Base-by-base conservation (phyloP, 2,797 vertebrate species). In the Sebastes steindachneri region DNA sequence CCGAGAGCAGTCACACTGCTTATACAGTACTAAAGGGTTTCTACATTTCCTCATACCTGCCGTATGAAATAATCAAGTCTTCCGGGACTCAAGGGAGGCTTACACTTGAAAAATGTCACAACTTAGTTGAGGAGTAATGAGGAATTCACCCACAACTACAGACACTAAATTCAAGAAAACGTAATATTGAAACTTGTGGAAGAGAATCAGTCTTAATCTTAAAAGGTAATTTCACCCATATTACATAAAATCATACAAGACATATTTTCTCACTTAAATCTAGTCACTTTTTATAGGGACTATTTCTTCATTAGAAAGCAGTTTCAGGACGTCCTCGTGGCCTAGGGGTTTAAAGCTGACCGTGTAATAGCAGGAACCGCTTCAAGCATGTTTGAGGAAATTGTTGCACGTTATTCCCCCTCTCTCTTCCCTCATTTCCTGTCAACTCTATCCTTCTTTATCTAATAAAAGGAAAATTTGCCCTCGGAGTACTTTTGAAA, bases 381-480 rank as follows among this genome's bases (percentile, higher is more conserved):
- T 55, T 73, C 14, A 25, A 72, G 45, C 66, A 26, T 17, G 53
- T 35, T 21, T 1, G 4, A 71, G 67, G 31, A 68, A 59, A 62
- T 72, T 60, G 65, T 69, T 65, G 4, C 51, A 65, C 11, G 41
- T 33, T 28, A 68, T 17, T 54, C 26, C 51, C 26, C 5, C 21
- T 6, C 23, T 21, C 53, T 23, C 37, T 23, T 1, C 53, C 12
- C 57, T 26, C 51, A 63, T 64, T 83, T 80, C 58, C 63, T 68
- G 72, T 57, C 12, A 68, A 59, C 21, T 28, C 55, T 54, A 8
- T 79, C 58, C 58, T 79, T 75, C 59, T 75, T n/a, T 7, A 65
- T 68, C 41, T n/a, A 51, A 70, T 73, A 67, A 78, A 21, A 53
- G 26, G 4, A 11, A 57, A 62, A 48, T 9, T 70, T 14, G 31